Conservation (phyloP, 2,113 vertebrate species). For the Pelobates fuscus region DNA sequence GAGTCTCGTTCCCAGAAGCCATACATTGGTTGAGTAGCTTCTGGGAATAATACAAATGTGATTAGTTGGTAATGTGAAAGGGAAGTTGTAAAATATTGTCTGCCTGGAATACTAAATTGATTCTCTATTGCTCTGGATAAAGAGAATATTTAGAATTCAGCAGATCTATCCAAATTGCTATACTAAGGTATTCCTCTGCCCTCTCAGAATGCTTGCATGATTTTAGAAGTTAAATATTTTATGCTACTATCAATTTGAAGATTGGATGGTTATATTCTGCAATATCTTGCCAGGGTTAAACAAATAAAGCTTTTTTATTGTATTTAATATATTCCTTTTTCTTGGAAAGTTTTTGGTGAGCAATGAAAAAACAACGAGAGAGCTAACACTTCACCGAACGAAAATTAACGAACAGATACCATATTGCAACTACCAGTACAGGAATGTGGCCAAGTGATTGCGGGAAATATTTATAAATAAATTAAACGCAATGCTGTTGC, state of each 20-base stretch:
- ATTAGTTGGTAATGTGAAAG: slow-evolving; percentile 29
- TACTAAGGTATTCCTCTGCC: not conserved
- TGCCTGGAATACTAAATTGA: slow-evolving; percentile 8
- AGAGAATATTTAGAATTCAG: slow-evolving; percentile 11
- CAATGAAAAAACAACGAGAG: too few species aligned
- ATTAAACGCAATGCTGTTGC: too few species aligned
- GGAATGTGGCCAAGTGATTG: too few species aligned
- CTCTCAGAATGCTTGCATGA: not conserved
- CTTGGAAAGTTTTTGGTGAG: too few species aligned
- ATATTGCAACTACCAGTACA: too few species aligned
- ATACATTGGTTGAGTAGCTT: not conserved
- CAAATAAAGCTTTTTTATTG: not conserved
- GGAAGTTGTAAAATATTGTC: not conserved
- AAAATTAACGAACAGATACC: too few species aligned
- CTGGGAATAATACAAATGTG: slow-evolving; percentile 12
- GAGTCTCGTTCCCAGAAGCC: slow-evolving; percentile 17
- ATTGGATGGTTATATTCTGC: slow-evolving; percentile 1
- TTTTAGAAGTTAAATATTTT: slow-evolving; percentile 14
- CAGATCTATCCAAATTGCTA: not conserved
- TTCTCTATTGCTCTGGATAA: slow-evolving; percentile 21
- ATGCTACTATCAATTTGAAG: slow-evolving; percentile 8
- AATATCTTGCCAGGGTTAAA: not conserved
- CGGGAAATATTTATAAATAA: too few species aligned
- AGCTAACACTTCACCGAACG: too few species aligned
- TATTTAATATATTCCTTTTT: not conserved